These are phyloP conservation scores for Hippocampus guttulatus DNA, from an alignment of 2,113 vertebrate genomes.

Conservation along the genomic window DNA sequence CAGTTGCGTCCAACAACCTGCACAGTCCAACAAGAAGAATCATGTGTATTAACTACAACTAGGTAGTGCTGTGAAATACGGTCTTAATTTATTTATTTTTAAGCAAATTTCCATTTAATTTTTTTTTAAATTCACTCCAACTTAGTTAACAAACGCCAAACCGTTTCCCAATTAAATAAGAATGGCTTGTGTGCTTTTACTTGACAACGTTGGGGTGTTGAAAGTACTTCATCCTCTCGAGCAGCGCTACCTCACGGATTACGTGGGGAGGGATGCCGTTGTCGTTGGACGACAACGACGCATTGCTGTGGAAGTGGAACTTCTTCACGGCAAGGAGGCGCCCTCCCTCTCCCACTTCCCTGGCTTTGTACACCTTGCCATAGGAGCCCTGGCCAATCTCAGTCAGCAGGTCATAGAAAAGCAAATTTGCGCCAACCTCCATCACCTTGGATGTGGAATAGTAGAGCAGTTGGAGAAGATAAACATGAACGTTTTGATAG, in stretches of 20 bases:
- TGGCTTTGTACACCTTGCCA: slow-evolving; percentile 71
- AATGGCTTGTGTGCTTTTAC: slow-evolving; percentile 41
- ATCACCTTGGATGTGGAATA: slow-evolving; percentile 23
- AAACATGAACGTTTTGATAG: no score
- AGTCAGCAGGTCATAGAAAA: slow-evolving; percentile 66
- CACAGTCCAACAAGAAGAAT: not conserved
- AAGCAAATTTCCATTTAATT: no score
- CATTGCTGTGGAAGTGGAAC: slow-evolving; percentile 42
- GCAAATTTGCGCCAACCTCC: slow-evolving; percentile 20
- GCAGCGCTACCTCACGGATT: slow-evolving; percentile 74
- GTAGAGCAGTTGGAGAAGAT: not conserved
- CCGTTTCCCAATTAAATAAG: not conserved
- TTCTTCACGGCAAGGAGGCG: slow-evolving; percentile 74
- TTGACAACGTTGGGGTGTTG: slow-evolving; percentile 74
- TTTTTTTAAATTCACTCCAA: no score
- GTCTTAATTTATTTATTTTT: not conserved
- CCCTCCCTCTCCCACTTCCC: slow-evolving; percentile 55
- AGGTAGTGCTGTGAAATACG: not conserved
- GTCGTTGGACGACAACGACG: not conserved
- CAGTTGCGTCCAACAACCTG: slow-evolving; percentile 69
- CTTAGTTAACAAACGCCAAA: not conserved
- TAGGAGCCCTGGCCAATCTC: slow-evolving; percentile 69
- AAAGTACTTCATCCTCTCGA: slow-evolving; percentile 64
- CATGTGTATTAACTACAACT: not conserved
- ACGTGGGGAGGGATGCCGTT: slow-evolving; percentile 67